A percentile compares a stretch with the other conserved stretches of the same genome.
These are phyloP conservation scores for Cheiracanthium punctorium DNA, from an alignment of 2,888 invertebrate genomes.

Conservation along the genomic window DNA sequence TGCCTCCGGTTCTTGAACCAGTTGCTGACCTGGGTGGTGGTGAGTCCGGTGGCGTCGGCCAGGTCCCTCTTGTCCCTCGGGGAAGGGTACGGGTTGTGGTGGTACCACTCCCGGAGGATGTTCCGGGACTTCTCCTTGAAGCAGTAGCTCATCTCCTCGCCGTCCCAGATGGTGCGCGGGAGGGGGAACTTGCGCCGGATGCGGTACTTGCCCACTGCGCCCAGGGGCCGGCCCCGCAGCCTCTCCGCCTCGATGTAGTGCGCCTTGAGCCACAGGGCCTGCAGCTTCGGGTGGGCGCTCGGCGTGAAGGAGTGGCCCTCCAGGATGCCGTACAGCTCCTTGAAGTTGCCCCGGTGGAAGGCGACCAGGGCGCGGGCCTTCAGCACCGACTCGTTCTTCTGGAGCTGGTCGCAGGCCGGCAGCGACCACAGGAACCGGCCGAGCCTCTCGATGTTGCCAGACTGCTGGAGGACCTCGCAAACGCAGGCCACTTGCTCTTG, in stretches of 20 bases:
- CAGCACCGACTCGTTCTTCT: slow-evolving; percentile 90
- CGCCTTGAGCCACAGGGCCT: slow-evolving; percentile 94
- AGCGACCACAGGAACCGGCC: slow-evolving; percentile 92
- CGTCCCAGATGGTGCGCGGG: slow-evolving; percentile 95
- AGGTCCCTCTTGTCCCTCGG: slow-evolving; percentile 94
- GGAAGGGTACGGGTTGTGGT: slow-evolving; percentile 96
- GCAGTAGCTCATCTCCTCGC: slow-evolving; percentile 97
- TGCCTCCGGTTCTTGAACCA: slow-evolving; percentile 95
- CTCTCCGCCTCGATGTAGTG: slow-evolving; percentile 96
- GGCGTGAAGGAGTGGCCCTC: slow-evolving; percentile 93
- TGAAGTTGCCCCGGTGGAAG: slow-evolving; percentile 92
- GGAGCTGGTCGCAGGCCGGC: slow-evolving; percentile 87
- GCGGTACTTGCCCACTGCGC: slow-evolving; percentile 94
- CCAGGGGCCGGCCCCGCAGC: slow-evolving; percentile 88
- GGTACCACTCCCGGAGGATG: slow-evolving; percentile 96
- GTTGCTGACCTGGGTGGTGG: slow-evolving; percentile 94
- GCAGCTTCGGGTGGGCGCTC: slow-evolving; percentile 89
- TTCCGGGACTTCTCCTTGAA: slow-evolving; percentile 96
- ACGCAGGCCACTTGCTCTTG: slow-evolving; percentile 90
- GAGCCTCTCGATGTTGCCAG: slow-evolving; percentile 91
- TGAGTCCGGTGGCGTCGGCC: slow-evolving; percentile 91
- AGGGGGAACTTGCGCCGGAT: slow-evolving; percentile 95
- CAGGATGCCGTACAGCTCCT: slow-evolving; percentile 91
- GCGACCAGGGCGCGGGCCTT: slow-evolving; percentile 90
- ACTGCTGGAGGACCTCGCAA: slow-evolving; percentile 96